phyloP scores from a whole-genome alignment of 2,888 invertebrate species.

The Merodon equestris region DNA sequence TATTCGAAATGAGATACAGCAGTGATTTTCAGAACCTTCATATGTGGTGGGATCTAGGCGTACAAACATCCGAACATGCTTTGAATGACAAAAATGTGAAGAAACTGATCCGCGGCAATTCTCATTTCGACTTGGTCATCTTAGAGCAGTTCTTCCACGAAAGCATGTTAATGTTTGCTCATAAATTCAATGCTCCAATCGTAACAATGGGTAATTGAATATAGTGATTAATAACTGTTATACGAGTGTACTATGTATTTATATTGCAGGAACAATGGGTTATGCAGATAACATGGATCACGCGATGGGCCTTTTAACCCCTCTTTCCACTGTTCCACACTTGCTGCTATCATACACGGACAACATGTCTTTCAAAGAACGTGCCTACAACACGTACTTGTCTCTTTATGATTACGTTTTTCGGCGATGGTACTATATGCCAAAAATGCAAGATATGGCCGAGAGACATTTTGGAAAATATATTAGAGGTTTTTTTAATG shows the following conservation, averaged over 20 bases:
- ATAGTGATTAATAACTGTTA: too few species aligned
- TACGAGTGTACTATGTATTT: too few species aligned
- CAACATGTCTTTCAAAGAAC: constrained; percentile 77
- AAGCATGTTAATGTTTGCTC: constrained; percentile 78
- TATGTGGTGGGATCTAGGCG: constrained; percentile 75
- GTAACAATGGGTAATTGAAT: constrained; percentile 73
- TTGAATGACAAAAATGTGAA: constrained; percentile 74
- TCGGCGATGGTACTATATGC: constrained; percentile 76
- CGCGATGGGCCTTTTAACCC: constrained; percentile 77
- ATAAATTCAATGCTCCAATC: constrained; percentile 78
- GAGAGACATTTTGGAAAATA: constrained; percentile 73
- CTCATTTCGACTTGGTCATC: constrained; percentile 78
- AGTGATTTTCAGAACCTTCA: constrained; percentile 76
- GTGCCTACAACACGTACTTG: constrained; percentile 77
- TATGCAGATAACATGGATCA: constrained; percentile 78
- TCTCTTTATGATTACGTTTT: constrained; percentile 74
- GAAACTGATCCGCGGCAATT: constrained; percentile 74
- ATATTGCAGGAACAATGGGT: constrained; percentile 76
- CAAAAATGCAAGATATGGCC: constrained; percentile 76
- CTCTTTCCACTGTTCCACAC: constrained; percentile 77
- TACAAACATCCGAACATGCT: constrained; percentile 75
- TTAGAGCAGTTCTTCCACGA: constrained; percentile 79
- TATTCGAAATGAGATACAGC: constrained; percentile 76
- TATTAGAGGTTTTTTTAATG: constrained; percentile 71
- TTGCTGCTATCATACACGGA: constrained; percentile 75